Percentiles rank a stretch among this genome's conserved stretches.
Evolutionary conservation across 2,888 invertebrate genomes (phyloP).

Genomic region (Cryptops parisi): DNA sequence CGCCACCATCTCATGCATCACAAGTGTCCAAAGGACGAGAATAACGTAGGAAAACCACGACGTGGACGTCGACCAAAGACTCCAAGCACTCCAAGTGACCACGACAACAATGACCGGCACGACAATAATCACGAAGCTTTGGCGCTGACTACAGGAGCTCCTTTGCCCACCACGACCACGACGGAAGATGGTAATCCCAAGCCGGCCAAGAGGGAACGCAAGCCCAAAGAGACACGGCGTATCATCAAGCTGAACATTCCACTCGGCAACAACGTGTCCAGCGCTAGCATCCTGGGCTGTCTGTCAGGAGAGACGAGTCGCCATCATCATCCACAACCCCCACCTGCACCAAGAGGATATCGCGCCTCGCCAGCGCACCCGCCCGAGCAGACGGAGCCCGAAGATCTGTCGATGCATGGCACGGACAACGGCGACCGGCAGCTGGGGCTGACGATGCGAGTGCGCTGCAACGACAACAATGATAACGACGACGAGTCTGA

Average conservation of each 20-base stretch:
- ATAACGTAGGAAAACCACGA: constrained; percentile 23
- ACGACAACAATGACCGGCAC: constrained; percentile 9
- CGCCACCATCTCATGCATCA: constrained; percentile 75
- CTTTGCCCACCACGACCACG: constrained; percentile 4
- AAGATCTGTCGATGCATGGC: constrained; percentile 58
- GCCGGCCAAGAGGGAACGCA: constrained; percentile 29
- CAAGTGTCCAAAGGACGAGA: constrained; percentile 48
- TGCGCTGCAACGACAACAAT: constrained; percentile 1
- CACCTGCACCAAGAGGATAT: constrained; percentile 38
- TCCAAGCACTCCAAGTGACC: no score
- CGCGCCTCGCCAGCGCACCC: constrained; percentile 31
- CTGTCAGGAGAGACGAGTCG: constrained; percentile 8
- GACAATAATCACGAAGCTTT: constrained; percentile 5
- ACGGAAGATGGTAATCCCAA: background rate
- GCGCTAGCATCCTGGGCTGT: background rate
- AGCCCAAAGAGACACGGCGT: constrained; percentile 39
- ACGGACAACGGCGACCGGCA: constrained; percentile 19
- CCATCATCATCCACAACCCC: background rate
- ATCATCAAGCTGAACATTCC: constrained; percentile 29
- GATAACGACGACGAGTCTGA: constrained; percentile 17
- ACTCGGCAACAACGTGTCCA: constrained; percentile 1
- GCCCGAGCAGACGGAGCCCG: constrained; percentile 72
- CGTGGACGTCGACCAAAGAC: constrained; percentile 23
- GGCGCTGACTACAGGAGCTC: constrained; percentile 7
- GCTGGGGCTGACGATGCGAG: background rate